Evolutionary conservation across 2,888 invertebrate genomes (phyloP).

Genomic region (Ochropleura leucogaster): DNA sequence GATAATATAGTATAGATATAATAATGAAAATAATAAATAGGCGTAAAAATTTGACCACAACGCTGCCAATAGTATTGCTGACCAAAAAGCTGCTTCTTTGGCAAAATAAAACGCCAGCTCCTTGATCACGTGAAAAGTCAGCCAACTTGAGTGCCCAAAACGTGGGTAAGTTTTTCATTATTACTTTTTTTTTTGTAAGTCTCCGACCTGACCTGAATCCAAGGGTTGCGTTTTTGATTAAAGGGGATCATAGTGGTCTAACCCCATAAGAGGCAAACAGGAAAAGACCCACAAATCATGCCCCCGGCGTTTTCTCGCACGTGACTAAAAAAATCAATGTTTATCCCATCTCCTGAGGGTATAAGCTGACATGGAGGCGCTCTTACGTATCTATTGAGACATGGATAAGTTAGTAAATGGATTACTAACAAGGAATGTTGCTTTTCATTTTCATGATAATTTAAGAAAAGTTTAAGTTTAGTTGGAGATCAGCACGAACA

Average conservation of each 20-base stretch:
- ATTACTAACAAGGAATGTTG: background rate
- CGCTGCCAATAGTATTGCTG: no score
- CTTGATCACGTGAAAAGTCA: no score
- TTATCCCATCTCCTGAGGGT: constrained; percentile 35
- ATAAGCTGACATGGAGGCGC: constrained; percentile 29
- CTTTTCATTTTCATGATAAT: background rate
- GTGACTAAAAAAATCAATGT: constrained; percentile 59
- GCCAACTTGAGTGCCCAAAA: background rate
- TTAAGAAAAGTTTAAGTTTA: background rate
- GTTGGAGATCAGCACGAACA: background rate
- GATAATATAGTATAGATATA: no score
- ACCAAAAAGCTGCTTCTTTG: no score
- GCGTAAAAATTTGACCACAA: no score
- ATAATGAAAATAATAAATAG: no score
- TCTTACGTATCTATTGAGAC: constrained; percentile 12
- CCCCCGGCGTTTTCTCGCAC: constrained; percentile 36
- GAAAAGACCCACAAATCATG: constrained; percentile 57
- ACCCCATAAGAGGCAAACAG: constrained; percentile 30
- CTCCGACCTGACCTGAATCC: background rate
- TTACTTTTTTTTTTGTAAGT: background rate
- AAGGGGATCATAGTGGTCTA: constrained; percentile 27
- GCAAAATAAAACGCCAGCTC: no score
- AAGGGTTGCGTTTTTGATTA: constrained; percentile 36
- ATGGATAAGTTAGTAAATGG: constrained; percentile 10
- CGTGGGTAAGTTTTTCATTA: background rate